These are phyloP conservation scores for Halcyon leucocephala DNA, from an alignment of 2,797 vertebrate species.

Conservation along the genomic window DNA sequence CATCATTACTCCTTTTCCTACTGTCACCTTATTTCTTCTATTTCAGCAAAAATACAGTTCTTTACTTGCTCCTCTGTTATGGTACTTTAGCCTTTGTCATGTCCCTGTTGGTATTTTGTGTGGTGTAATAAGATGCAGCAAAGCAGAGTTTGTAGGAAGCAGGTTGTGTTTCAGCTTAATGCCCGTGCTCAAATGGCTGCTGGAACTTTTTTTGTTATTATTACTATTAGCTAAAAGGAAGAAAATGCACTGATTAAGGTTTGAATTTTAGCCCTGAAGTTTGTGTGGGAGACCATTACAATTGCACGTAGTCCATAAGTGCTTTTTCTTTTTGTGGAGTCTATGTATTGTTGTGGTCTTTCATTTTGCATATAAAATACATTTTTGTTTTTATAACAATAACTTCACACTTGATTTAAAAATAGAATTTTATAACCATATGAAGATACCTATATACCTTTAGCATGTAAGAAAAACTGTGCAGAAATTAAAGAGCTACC, in stretches of 20 bases:
- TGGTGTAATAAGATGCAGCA: background rate
- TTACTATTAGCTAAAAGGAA: background rate
- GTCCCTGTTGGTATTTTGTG: background rate
- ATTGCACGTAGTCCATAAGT: background rate
- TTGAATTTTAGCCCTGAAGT: background rate
- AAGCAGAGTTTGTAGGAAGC: background rate
- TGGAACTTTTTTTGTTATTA: background rate
- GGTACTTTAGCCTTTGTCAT: background rate
- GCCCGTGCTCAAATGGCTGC: background rate
- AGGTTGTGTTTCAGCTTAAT: background rate
- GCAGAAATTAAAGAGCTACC: background rate
- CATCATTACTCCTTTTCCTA: background rate
- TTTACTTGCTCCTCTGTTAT: background rate
- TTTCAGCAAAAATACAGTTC: background rate
- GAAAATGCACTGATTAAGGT: background rate
- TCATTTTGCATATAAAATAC: background rate
- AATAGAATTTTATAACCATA: background rate
- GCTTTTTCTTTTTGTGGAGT: background rate
- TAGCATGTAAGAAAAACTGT: background rate
- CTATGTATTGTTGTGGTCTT: background rate
- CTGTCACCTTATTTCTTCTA: fast-evolving
- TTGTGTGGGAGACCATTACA: background rate
- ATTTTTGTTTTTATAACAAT: background rate
- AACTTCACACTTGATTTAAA: background rate
- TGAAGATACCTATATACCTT: background rate